These are phyloP conservation scores for Hypomesus transpacificus DNA, from an alignment of 2,113 vertebrate species.

Conservation along the genomic window DNA sequence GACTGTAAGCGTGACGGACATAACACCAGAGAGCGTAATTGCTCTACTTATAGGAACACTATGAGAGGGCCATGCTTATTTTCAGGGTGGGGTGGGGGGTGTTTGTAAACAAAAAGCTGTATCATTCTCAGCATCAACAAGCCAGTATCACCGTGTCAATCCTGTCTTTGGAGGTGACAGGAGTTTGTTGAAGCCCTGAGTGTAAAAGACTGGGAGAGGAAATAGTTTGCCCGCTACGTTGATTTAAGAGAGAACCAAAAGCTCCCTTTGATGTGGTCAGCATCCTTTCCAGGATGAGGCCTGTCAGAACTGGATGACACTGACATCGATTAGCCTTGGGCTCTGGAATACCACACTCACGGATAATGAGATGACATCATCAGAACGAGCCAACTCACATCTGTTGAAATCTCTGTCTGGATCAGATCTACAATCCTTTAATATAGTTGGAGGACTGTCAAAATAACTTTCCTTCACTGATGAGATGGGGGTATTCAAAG, in stretches of 20 bases:
- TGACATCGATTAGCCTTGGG: conserved; percentile 32
- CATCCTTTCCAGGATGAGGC: background rate
- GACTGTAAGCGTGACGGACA: too few relatives aligned
- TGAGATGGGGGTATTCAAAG: too few relatives aligned
- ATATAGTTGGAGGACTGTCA: too few relatives aligned
- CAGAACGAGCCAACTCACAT: conserved; percentile 30
- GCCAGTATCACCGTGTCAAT: conserved; percentile 5
- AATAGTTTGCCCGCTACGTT: conserved; percentile 34
- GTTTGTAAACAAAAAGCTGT: too few relatives aligned
- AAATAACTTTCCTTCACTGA: too few relatives aligned
- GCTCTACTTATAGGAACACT: too few relatives aligned
- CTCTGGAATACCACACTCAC: conserved; percentile 24
- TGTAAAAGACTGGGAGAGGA: conserved; percentile 22
- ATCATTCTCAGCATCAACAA: background rate
- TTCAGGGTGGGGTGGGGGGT: too few relatives aligned
- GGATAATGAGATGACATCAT: conserved; percentile 47
- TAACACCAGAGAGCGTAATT: too few relatives aligned
- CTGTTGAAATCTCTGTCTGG: conserved; percentile 24
- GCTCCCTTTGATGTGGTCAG: conserved; percentile 27
- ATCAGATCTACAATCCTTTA: background rate
- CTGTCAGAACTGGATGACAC: conserved; percentile 12
- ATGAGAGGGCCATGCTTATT: too few relatives aligned
- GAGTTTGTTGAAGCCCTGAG: conserved; percentile 26
- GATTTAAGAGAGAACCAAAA: conserved; percentile 32
- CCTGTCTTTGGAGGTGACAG: conserved; percentile 14